Conservation (phyloP, 2,113 vertebrate genomes). For the Athene cunicularia region DNA sequence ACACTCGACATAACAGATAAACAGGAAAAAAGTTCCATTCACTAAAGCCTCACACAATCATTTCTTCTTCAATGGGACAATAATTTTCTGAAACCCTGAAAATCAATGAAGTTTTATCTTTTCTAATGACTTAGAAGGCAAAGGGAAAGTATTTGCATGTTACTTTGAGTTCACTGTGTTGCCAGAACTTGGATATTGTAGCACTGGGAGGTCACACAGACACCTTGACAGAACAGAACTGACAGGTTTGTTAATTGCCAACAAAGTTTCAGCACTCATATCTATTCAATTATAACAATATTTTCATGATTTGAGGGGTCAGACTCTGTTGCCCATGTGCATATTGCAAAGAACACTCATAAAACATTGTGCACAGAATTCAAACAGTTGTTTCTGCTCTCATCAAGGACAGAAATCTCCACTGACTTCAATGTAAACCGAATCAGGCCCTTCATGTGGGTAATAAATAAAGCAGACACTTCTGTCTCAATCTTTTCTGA, state of each 20-base stretch:
- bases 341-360: neutral
- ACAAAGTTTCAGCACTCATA: neutral
- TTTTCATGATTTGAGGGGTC: neutral
- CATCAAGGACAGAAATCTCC: conserved; percentile 25
- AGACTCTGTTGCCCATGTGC: neutral
- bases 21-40: neutral
- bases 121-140: neutral
- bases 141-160: neutral
- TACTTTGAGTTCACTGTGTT: neutral
- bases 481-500: conserved; percentile 52
- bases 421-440: conserved; percentile 4
- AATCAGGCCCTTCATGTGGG: neutral
- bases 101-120: neutral
- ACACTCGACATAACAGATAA: neutral
- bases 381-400: conserved; percentile 5
- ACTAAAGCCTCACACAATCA: neutral
- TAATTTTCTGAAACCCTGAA: neutral
- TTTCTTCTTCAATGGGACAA: neutral
- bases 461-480: conserved; percentile 39
- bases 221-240: neutral
- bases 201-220: neutral
- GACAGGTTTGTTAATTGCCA: neutral
- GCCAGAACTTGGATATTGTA: neutral
- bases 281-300: neutral
- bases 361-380: neutral